These are phyloP conservation scores for Hydrotaea diabolus DNA, from an alignment of 2,888 invertebrate genomes.

Conservation along the genomic window DNA sequence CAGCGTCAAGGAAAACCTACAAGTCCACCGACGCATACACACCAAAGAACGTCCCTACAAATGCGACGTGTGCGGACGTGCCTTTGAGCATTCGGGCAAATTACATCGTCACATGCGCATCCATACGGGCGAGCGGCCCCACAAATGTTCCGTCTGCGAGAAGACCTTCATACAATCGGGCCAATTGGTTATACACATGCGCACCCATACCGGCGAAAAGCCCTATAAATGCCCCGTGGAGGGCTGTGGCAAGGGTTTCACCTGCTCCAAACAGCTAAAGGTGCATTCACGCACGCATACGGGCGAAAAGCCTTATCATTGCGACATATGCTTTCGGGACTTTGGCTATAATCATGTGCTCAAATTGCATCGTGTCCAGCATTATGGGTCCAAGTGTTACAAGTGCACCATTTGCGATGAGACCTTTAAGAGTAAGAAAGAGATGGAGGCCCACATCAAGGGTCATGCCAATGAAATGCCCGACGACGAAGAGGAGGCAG, in stretches of 20 bases:
- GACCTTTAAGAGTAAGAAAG: conserved; percentile 94
- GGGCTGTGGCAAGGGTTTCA: conserved; percentile 94
- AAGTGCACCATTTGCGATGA: conserved; percentile 95
- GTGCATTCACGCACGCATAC: conserved; percentile 95
- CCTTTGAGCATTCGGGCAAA: conserved; percentile 95
- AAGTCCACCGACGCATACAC: conserved; percentile 93
- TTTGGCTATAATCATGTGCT: conserved; percentile 96
- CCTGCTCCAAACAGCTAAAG: conserved; percentile 94
- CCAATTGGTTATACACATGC: conserved; percentile 93
- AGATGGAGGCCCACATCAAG: conserved; percentile 94
- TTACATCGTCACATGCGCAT: conserved; percentile 94
- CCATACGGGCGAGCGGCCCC: conserved; percentile 93
- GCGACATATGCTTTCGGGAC: conserved; percentile 94
- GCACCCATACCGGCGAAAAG: conserved; percentile 93
- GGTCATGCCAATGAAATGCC: conserved; percentile 85
- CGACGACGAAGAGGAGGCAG: conserved; percentile 81
- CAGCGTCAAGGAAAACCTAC: conserved; percentile 95
- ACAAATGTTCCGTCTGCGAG: conserved; percentile 92
- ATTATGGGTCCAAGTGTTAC: conserved; percentile 95
- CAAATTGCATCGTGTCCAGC: conserved; percentile 93
- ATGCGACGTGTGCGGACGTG: conserved; percentile 92
- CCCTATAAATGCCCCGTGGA: conserved; percentile 91
- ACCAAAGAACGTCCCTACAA: conserved; percentile 95
- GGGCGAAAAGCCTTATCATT: conserved; percentile 94
- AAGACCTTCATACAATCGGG: conserved; percentile 96